phyloP scores from a whole-genome alignment of 2,797 vertebrate species.

The Myotis planiceps region DNA sequence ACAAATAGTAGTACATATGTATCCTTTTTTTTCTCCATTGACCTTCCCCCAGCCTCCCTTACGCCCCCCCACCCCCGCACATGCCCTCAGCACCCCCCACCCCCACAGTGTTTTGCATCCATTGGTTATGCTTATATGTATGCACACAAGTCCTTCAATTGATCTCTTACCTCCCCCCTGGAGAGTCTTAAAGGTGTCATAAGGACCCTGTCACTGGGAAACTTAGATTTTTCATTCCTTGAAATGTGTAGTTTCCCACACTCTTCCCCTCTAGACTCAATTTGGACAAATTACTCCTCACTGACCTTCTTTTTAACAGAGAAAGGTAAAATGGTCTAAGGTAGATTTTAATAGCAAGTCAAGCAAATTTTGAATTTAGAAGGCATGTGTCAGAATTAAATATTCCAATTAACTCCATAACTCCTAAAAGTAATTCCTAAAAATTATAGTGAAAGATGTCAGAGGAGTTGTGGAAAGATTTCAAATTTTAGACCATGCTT shows the following conservation, averaged over 20 bases:
- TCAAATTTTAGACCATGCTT: background rate
- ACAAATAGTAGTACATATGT: too few relatives aligned
- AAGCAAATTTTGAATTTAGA: conserved; percentile 38
- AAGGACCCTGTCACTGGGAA: background rate
- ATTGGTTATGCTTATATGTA: too few relatives aligned
- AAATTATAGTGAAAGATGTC: background rate
- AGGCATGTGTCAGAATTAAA: conserved; percentile 2
- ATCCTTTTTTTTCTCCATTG: too few relatives aligned
- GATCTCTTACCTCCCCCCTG: too few relatives aligned
- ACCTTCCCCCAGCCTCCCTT: too few relatives aligned
- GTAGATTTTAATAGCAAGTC: background rate
- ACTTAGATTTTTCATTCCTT: conserved; percentile 13
- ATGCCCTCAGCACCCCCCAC: too few relatives aligned
- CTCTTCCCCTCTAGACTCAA: background rate
- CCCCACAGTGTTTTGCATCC: too few relatives aligned
- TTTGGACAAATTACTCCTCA: background rate
- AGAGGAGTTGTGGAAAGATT: background rate
- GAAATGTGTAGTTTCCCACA: background rate
- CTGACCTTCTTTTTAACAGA: background rate
- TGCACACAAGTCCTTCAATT: background rate
- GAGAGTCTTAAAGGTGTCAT: background rate
- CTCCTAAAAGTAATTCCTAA: background rate
- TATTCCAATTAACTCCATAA: background rate
- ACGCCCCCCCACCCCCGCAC: too few relatives aligned
- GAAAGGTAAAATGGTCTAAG: background rate